A percentile compares a stretch with the other conserved stretches of the same genome.
Evolutionary conservation across 2,113 vertebrate genomes (phyloP).

Genomic region (Megalops atlanticus): DNA sequence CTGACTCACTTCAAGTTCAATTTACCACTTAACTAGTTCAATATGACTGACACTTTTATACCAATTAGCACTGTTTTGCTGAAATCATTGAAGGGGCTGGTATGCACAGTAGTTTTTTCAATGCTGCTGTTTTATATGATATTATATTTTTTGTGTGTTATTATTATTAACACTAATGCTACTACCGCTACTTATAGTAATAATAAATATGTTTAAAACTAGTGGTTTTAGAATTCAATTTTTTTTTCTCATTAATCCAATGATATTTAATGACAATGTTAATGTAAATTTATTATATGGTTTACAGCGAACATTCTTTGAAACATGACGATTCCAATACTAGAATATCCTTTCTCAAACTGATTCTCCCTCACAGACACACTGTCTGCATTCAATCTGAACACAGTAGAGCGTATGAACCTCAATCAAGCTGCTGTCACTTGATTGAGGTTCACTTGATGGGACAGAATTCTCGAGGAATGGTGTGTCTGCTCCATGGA

Average conservation of each 20-base stretch:
- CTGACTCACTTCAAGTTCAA: conserved; percentile 60
- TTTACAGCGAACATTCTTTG: not conserved
- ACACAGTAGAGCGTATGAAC: not conserved
- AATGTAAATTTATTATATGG: not conserved
- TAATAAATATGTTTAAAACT: not conserved
- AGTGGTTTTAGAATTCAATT: not conserved
- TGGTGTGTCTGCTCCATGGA: too few species aligned
- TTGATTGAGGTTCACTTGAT: not conserved
- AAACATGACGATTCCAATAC: not conserved
- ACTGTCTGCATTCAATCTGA: not conserved
- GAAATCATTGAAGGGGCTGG: conserved; percentile 55
- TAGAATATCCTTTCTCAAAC: conserved; percentile 4
- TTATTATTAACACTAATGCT: too few species aligned
- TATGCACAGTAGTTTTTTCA: conserved; percentile 13
- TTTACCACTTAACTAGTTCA: conserved; percentile 61
- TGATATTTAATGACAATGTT: not conserved
- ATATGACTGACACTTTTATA: conserved; percentile 52
- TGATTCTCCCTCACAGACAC: not conserved
- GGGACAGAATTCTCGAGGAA: too few species aligned
- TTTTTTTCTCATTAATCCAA: not conserved
- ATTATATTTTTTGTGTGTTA: not conserved
- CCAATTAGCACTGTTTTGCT: conserved; percentile 53
- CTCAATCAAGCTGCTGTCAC: not conserved
- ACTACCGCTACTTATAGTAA: too few species aligned
- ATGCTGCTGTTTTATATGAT: not conserved